Evolutionary conservation across 2,888 invertebrate species (phyloP).

Genomic region (Idaea dimidiata): DNA sequence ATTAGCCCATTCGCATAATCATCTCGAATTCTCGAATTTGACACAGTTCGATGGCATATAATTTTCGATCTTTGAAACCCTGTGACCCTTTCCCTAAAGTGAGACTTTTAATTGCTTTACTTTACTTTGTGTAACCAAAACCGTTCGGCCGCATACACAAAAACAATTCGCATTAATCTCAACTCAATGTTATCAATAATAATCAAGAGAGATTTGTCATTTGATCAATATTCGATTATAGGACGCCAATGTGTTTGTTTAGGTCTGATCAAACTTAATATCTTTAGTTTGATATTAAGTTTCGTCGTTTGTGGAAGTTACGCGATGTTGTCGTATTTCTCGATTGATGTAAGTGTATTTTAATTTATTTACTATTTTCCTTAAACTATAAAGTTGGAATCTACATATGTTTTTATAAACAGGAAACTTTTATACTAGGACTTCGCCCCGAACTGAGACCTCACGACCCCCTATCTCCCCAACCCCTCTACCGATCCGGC

Average conservation of each 20-base stretch:
- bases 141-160: background rate
- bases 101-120: background rate
- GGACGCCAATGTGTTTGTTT: background rate
- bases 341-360: too few species aligned
- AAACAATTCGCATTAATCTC: background rate
- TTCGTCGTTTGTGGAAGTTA: background rate
- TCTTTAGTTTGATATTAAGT: background rate
- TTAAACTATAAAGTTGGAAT: too few species aligned
- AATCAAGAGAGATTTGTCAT: background rate
- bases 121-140: background rate
- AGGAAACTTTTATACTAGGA: too few species aligned
- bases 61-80: background rate
- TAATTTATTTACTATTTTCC: too few species aligned
- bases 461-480: too few species aligned
- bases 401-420: too few species aligned
- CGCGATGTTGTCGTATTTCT: background rate
- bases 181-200: conserved; percentile 1
- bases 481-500: too few species aligned
- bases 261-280: background rate
- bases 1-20: too few species aligned
- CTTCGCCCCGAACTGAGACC: too few species aligned
- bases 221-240: background rate
- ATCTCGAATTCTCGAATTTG: too few species aligned
- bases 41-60: background rate
- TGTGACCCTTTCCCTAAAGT: background rate